These are phyloP conservation scores for Dermatemys mawii DNA, from an alignment of 2,113 vertebrate species.

Conservation along the genomic window DNA sequence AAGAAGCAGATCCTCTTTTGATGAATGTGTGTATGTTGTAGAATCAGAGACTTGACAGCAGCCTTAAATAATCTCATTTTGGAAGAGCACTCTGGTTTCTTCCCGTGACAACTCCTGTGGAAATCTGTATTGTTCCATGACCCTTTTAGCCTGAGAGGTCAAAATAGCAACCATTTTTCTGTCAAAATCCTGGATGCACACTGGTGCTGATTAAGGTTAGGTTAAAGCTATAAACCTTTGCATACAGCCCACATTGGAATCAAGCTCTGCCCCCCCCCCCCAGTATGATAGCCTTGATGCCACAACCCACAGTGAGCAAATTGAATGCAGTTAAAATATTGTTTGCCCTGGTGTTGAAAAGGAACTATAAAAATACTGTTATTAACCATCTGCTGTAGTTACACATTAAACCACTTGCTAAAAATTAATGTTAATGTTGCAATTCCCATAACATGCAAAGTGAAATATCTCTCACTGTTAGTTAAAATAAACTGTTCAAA, in stretches of 20 bases:
- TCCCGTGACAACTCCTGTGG: background rate
- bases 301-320: background rate
- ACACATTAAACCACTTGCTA: no score
- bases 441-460: background rate
- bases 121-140: background rate
- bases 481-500: background rate
- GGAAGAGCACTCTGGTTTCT: background rate
- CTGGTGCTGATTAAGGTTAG: background rate
- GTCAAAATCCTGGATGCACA: background rate
- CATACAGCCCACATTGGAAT: background rate
- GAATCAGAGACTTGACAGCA: background rate
- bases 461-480: background rate
- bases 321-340: background rate
- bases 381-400: constrained; percentile 2
- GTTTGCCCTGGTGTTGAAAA: background rate
- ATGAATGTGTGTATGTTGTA: background rate
- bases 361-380: background rate
- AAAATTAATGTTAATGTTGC: background rate
- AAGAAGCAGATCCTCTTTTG: background rate
- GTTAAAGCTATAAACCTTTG: background rate
- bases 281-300: fast-evolving
- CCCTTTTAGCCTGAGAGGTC: background rate
- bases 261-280: background rate
- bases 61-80: background rate
- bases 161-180: background rate